Percentiles rank a stretch among this genome's conserved stretches.
Conservation (phyloP, 2,888 invertebrate species). For the Pardosa pseudoannulata region DNA sequence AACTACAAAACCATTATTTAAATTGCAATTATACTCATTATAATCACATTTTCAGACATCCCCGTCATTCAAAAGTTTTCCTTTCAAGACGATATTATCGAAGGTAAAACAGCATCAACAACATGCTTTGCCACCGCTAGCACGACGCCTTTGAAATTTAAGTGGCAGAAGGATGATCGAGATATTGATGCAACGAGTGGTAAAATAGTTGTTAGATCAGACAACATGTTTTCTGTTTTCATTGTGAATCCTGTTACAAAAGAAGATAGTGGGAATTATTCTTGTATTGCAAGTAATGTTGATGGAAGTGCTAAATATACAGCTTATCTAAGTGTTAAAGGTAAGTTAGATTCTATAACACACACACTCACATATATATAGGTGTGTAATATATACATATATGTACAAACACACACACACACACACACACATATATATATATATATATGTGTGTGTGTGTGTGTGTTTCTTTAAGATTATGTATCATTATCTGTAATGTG, state of each 20-base stretch:
- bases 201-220: slow-evolving; percentile 22
- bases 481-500: too few species aligned
- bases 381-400: too few species aligned
- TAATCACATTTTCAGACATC: slow-evolving; percentile 36
- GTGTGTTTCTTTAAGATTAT: too few species aligned
- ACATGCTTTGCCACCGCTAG: slow-evolving; percentile 19
- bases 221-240: slow-evolving; percentile 30
- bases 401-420: too few species aligned
- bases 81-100: slow-evolving; percentile 47
- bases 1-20: too few species aligned
- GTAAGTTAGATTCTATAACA: too few species aligned
- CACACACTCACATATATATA: too few species aligned
- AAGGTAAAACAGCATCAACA: slow-evolving; percentile 33
- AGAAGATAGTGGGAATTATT: slow-evolving; percentile 40
- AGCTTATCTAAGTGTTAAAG: slow-evolving; percentile 29
- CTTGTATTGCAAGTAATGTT: slow-evolving; percentile 30
- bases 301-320: slow-evolving; percentile 30
- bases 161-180: slow-evolving; percentile 21
- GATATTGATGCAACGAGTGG: background rate
- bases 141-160: slow-evolving; percentile 10
- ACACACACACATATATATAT: too few species aligned
- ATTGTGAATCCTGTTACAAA: slow-evolving; percentile 31
- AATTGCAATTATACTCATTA: too few species aligned
- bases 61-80: slow-evolving; percentile 59
- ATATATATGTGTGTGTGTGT: too few species aligned